Conservation (phyloP, 2,113 vertebrate species). For the Microtus ochrogaster region DNA sequence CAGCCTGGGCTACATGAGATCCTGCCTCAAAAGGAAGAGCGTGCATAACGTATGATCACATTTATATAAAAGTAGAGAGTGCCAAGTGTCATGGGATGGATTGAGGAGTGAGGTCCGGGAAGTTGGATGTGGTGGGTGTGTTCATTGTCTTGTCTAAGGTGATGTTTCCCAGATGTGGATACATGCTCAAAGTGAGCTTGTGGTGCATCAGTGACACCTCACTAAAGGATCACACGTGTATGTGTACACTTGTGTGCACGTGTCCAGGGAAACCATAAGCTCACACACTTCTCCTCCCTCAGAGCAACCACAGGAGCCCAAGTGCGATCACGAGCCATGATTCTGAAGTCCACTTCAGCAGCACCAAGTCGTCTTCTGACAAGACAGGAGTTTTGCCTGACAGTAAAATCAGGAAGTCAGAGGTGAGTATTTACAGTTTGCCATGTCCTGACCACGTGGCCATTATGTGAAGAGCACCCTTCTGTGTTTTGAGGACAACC, state of each 20-base stretch:
- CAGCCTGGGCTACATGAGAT: neutral
- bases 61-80: neutral
- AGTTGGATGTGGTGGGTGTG: too few species aligned
- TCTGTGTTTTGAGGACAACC: neutral
- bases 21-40: neutral
- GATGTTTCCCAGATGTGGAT: neutral
- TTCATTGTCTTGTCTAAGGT: neutral
- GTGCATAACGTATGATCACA: neutral
- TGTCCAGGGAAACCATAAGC: neutral
- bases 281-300: neutral
- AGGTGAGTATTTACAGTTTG: constrained; percentile 55
- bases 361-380: constrained; percentile 41
- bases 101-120: neutral
- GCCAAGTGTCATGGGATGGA: neutral
- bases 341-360: fast-evolving
- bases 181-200: neutral
- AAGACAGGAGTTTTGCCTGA: constrained; percentile 39
- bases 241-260: fast-evolving
- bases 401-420: neutral
- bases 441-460: fast-evolving
- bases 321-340: constrained; percentile 23
- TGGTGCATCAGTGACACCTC: neutral
- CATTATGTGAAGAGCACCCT: fast-evolving
- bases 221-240: fast-evolving
- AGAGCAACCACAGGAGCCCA: constrained; percentile 10